Evolutionary conservation across 2,888 invertebrate genomes (phyloP), one percentile per base, ranked within the genome.

Genomic region (Drosophila barbarae): DNA sequence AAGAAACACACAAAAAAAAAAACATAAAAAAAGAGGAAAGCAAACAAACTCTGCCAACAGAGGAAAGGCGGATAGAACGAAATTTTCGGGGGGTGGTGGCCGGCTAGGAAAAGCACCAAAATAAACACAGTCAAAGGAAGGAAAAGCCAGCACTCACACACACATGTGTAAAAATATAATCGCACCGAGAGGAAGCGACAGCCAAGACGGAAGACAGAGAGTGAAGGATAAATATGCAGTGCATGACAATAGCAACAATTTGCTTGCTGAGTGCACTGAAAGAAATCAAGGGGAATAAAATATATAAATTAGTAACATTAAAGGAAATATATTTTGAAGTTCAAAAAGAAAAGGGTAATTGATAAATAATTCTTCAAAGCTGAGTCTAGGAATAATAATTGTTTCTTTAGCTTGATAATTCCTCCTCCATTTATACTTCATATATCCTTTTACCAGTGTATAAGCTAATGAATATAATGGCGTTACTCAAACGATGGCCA

Each of bases 211-310:
- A 28, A 18, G 28, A 36, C 26, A 18, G 30, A 21, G 47, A 8
- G 54, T 8, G 42, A 8, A 26, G 30, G 30, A 42, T 34, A 28
- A 44, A 56, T 83, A 84, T 76, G 78, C 54, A 71, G 49, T 77
- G 81, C 84, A 84, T 77, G 78, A 78, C 81, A 80, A 84, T 72
- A 72, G 79, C 79, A 80, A 80, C 84, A 80, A 80, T 81, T 80
- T 73, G 68, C 67, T 71, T 67, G 65, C 63, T 57, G 67, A 53
- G 26, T 26, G 35, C 50, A 60, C 63, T 36, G 18, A 12, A 6
- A 61, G 18, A 39, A 21, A 26, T 23, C 23, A 4, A 23, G 3
- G 3, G 23, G 1, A 23, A 23, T 3, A 23, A 0, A 23, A 23
- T 4, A 23, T 18, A 18, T 18, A 23, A 23, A 5, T 23, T 23